Evolutionary conservation across 2,888 invertebrate species (phyloP), one percentile per base, ranked within the genome.

Genomic region (Pterobdella sp.): DNA sequence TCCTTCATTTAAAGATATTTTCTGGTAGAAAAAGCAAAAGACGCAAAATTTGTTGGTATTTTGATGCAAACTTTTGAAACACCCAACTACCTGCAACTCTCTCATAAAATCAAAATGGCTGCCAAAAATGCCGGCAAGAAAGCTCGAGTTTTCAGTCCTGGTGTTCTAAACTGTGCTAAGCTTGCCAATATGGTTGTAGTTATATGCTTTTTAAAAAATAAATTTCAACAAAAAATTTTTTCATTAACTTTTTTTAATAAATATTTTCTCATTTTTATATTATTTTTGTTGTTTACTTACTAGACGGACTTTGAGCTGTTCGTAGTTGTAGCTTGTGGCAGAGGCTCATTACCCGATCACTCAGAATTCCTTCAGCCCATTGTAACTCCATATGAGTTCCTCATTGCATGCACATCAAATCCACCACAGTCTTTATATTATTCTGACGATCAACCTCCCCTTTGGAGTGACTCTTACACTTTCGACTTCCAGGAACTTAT

Each of bases 111-210:
- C 78, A 90, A 91, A 82, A 83, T 86, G 71, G 85, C 93, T 71
- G 88, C 93, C 56, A 88, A 88, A 79, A 83, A 86, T 0, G 89
- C 90, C 73, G 90, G 90, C 0, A 94, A 94, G 81, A 94, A 92
- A 82, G 89, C 90, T 76, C 95, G 96, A 81, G 89, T 93, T 66
- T 89, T 97, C 73, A 92, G 91, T 34, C 92, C 97, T 72, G 97
- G 96, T 3, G 94, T 94, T 82, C 90, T 94, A 1, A 96, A 93
- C 85, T 90, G 92, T 18, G 90, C 93, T 0, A 98, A 98, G 84
- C 85, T 98, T 75, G 94, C 94, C 0, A 98, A 98, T 85, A 94
- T 96, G 60, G 60, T 56, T 4, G 3, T 56, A 83, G 89, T 91
- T n/a, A n/a, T 73, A 92, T 93, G 73, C 22, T 72, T 63, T n/a